Conservation (phyloP, 1,140 invertebrate species). For the Sesamia nonagrioides region DNA sequence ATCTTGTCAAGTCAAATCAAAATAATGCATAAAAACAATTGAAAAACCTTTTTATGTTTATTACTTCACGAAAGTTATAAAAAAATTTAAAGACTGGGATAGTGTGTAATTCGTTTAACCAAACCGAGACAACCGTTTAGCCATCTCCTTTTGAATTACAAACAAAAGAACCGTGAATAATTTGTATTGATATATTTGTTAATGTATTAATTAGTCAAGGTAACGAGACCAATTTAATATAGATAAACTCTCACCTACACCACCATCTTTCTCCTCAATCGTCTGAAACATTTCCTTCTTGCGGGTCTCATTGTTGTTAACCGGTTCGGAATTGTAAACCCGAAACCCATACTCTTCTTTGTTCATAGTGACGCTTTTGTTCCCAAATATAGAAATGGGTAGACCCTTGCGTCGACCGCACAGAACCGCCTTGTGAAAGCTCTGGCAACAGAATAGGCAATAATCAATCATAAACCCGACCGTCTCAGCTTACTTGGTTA, state of each 20-base stretch:
- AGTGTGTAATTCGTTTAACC: too few species aligned
- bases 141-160: too few species aligned
- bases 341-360: constrained; percentile 59
- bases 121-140: too few species aligned
- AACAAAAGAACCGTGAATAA: too few species aligned
- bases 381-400: constrained; percentile 58
- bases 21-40: too few species aligned
- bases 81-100: too few species aligned
- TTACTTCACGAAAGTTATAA: too few species aligned
- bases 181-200: too few species aligned
- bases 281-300: constrained; percentile 65
- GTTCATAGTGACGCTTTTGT: constrained; percentile 64
- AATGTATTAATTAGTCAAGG: background rate
- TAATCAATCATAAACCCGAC: constrained; percentile 83
- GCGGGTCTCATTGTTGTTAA: constrained; percentile 52
- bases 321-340: constrained; percentile 66
- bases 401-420: constrained; percentile 50
- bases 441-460: constrained; percentile 75
- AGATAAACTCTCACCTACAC: constrained; percentile 62
- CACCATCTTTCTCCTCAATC: constrained; percentile 56
- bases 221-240: background rate
- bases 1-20: too few species aligned
- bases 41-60: too few species aligned
- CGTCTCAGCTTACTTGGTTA: constrained; percentile 78
- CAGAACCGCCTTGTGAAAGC: constrained; percentile 62